Evolutionary conservation across 2,113 vertebrate species (phyloP).

Genomic region (Carassius auratus): DNA sequence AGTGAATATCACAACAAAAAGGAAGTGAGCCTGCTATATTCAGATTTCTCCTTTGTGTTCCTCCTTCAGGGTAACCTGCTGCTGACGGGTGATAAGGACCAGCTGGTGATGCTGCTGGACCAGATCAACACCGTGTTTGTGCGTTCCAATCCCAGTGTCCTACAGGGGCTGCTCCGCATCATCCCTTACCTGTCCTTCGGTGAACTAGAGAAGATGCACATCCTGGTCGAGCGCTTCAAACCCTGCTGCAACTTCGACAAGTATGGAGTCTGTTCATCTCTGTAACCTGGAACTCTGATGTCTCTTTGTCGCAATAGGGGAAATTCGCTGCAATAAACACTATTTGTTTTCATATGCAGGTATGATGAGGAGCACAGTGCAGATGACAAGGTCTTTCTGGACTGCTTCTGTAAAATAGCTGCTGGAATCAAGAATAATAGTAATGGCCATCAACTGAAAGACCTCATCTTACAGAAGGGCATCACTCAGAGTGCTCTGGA

Average conservation of each 20-base stretch:
- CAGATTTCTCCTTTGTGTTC: neutral
- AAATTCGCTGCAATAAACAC: neutral
- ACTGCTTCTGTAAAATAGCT: conserved; percentile 98
- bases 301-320: neutral
- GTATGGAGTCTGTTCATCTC: conserved; percentile 69
- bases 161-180: conserved; percentile 94
- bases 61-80: conserved; percentile 88
- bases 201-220: conserved; percentile 97
- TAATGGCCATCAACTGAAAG: conserved; percentile 96
- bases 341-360: conserved; percentile 70
- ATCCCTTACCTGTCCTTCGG: conserved; percentile 97
- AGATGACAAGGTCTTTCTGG: conserved; percentile 96
- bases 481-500: conserved; percentile 95
- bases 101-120: conserved; percentile 96
- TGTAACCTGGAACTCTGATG: neutral
- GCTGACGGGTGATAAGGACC: conserved; percentile 95
- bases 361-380: conserved; percentile 97
- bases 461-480: conserved; percentile 95
- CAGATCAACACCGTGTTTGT: conserved; percentile 98
- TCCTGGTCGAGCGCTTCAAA: conserved; percentile 95
- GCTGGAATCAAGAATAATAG: conserved; percentile 98
- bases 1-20: neutral
- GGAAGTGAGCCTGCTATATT: neutral
- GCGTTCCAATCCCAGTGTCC: conserved; percentile 95
- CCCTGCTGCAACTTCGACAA: conserved; percentile 97